Conservation (phyloP, 1,140 invertebrate species). For the Pinna nobilis region DNA sequence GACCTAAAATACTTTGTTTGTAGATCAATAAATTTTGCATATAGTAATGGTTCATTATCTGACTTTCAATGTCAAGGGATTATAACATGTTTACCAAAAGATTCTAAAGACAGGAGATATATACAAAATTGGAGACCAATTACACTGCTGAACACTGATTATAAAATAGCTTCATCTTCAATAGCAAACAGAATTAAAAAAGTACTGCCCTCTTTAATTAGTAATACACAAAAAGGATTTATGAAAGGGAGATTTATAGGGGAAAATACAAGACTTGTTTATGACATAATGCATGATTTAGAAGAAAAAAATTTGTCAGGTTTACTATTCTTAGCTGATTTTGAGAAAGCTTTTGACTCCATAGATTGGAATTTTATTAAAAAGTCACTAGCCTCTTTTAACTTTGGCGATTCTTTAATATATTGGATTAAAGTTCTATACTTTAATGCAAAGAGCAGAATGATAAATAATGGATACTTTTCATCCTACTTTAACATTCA, state of each 20-base stretch:
- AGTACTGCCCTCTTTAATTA: background rate
- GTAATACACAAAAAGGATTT: slow-evolving; percentile 16
- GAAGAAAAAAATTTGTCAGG: background rate
- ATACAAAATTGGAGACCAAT: slow-evolving; percentile 15
- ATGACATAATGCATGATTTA: background rate
- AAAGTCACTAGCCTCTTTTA: background rate
- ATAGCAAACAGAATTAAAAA: slow-evolving; percentile 23
- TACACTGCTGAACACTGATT: slow-evolving; percentile 9
- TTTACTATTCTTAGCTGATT: background rate
- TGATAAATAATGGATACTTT: slow-evolving; percentile 5
- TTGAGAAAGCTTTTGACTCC: slow-evolving; percentile 3
- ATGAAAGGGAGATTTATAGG: too few relatives aligned
- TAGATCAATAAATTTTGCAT: background rate
- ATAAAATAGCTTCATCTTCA: background rate
- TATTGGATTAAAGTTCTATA: background rate
- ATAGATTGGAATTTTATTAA: background rate
- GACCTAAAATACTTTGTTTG: background rate
- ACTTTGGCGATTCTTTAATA: background rate
- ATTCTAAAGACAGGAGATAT: background rate
- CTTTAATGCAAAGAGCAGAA: background rate
- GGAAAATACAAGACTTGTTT: background rate
- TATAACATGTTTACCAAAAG: background rate
- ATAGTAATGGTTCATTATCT: background rate
- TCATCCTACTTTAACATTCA: background rate
- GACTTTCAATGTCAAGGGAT: slow-evolving; percentile 2